Percentiles rank a stretch among this genome's conserved stretches.
Evolutionary conservation across 2,113 vertebrate species (phyloP).

Genomic region (Platichthys stellatus): DNA sequence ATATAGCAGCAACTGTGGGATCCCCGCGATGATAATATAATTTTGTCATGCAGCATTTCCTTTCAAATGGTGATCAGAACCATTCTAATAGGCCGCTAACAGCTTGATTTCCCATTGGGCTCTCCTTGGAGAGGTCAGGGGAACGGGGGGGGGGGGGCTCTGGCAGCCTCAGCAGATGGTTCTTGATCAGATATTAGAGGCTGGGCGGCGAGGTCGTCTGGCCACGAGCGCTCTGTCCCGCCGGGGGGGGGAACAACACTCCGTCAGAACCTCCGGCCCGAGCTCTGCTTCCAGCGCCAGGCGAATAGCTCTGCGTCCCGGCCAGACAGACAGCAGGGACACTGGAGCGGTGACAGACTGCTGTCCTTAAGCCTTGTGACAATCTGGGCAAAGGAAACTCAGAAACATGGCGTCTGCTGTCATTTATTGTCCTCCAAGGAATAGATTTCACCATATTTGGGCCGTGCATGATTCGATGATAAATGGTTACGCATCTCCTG

Average conservation of each 20-base stretch:
- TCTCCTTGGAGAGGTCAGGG: slow-evolving; percentile 80
- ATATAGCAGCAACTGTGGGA: slow-evolving; percentile 36
- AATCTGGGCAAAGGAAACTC: slow-evolving; percentile 44
- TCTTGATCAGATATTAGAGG: slow-evolving; percentile 83
- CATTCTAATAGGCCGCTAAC: slow-evolving; percentile 73
- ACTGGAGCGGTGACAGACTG: slow-evolving; percentile 47
- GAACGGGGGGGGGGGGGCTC: slow-evolving; percentile 53
- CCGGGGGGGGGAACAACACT: slow-evolving; percentile 61
- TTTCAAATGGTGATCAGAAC: slow-evolving; percentile 72
- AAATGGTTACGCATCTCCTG: slow-evolving; percentile 46
- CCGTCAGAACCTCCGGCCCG: slow-evolving; percentile 50
- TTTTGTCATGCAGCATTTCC: slow-evolving; percentile 63
- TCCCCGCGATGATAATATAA: slow-evolving; percentile 58
- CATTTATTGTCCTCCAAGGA: slow-evolving; percentile 42
- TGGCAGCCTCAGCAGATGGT: slow-evolving; percentile 81
- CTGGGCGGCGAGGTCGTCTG: slow-evolving; percentile 67
- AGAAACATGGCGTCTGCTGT: slow-evolving; percentile 36
- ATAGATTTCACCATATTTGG: slow-evolving; percentile 35
- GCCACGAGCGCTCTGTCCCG: slow-evolving; percentile 62
- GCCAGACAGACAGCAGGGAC: slow-evolving; percentile 59
- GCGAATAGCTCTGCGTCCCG: slow-evolving; percentile 53
- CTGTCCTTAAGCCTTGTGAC: slow-evolving; percentile 55
- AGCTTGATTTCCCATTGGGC: slow-evolving; percentile 77
- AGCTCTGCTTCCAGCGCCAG: slow-evolving; percentile 50
- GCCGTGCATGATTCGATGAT: slow-evolving; percentile 42